phyloP scores from a whole-genome alignment of 2,113 vertebrate genomes.

The Dasypus novemcinctus region DNA sequence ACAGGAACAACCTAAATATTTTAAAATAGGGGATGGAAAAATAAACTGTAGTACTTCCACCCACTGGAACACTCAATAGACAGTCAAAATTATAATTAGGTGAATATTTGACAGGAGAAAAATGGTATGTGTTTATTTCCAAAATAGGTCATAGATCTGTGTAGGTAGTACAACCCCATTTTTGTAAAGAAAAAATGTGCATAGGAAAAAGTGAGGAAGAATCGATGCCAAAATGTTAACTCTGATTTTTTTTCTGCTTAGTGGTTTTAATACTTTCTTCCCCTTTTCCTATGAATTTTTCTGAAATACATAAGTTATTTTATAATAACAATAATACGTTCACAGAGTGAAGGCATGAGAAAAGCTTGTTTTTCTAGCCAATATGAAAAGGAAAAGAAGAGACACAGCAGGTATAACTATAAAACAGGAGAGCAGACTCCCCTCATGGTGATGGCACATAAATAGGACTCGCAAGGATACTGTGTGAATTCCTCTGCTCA shows the following conservation, averaged over 20 bases:
- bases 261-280: neutral
- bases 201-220: neutral
- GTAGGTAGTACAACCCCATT: neutral
- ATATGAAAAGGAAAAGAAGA: neutral
- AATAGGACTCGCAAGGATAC: neutral
- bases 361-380: neutral
- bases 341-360: neutral
- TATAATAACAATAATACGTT: too few relatives aligned
- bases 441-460: neutral
- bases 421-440: neutral
- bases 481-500: neutral
- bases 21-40: neutral
- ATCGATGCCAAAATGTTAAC: neutral
- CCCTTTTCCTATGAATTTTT: neutral
- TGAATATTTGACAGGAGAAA: slow-evolving; percentile 1
- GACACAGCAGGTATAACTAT: neutral
- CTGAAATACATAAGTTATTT: neutral
- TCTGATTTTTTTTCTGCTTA: neutral
- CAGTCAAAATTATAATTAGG: slow-evolving; percentile 14
- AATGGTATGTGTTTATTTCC: neutral
- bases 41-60: neutral
- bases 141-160: neutral
- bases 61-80: neutral
- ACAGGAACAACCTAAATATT: neutral
- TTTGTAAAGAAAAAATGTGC: neutral